Evolutionary conservation across 2,797 vertebrate species (phyloP).

Genomic region (Centroberyx gerrardi): DNA sequence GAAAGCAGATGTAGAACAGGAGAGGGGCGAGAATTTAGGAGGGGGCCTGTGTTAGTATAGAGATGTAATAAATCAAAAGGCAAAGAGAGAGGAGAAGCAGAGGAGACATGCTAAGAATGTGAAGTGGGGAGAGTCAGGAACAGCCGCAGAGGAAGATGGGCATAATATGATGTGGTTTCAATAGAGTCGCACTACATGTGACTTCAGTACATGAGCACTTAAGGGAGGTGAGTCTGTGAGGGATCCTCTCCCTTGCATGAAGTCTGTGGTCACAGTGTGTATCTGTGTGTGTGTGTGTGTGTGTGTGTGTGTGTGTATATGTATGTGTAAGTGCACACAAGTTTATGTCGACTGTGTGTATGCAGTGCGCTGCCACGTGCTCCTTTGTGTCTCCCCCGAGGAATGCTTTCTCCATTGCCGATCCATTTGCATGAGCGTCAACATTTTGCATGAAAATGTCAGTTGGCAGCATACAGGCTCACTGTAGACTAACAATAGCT

Average conservation of each 20-base stretch:
- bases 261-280: too few relatives aligned
- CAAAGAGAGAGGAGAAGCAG: not conserved
- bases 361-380: constrained; percentile 18
- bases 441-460: constrained; percentile 67
- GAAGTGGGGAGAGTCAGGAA: not conserved
- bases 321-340: not conserved
- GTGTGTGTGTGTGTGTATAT: not conserved
- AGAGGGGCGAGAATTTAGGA: not conserved
- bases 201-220: not conserved
- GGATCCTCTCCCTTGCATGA: not conserved
- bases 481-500: constrained; percentile 67
- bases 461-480: constrained; percentile 23
- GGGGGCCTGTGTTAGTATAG: not conserved
- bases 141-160: not conserved
- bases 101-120: not conserved
- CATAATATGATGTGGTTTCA: not conserved
- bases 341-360: too few relatives aligned
- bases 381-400: not conserved
- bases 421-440: constrained; percentile 69
- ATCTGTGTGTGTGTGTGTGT: not conserved
- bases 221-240: constrained; percentile 1
- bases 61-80: not conserved
- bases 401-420: constrained; percentile 28
- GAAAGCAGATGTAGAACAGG: not conserved
- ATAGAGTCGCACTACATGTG: not conserved